Evolutionary conservation across 2,113 vertebrate species (phyloP), one percentile per base, ranked within the genome.

Genomic region (Petrocephalus microphthalmus): DNA sequence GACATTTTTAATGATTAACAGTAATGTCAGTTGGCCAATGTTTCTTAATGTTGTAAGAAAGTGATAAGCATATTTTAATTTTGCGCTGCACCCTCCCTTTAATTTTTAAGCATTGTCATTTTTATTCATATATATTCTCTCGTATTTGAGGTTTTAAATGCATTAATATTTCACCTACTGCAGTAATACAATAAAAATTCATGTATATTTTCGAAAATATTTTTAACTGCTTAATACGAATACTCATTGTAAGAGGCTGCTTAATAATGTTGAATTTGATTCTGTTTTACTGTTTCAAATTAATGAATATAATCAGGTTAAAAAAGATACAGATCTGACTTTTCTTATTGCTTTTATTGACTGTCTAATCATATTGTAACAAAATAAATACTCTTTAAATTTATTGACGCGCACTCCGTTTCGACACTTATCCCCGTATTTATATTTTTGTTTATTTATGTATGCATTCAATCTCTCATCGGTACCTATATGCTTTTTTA

Each of bases 1-100:
- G 37, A 10, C 1, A 45, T 83, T 82, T 87, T 88, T 42, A 56
- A 88, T 57, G 87, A 64, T 86, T 60, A 86, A 60, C 81, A 86
- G 56, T n/a, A 60, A 57, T 64, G 54, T 45, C 85, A 86, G 85
- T 60, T 86, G 29, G 52, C 25, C 25, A 60, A 56, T 56, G 52
- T 37, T 57, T 86, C 20, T 86, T 86, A 86, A 86, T 86, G 85
- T 56, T 60, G 37, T n/a, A 3, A 29, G 56, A 13, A 86, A 86
- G 33, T 42, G 33, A 86, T 57, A 86, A 60, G 29, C 56, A 86
- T 42, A 64, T 37, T 57, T 22, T 7, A 57, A 78, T 78, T 78
- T 78, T 1, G 2, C 71, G 1, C 42, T 42, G 15, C 33, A 78
- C 6, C 15, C 33, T 37, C 29, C 15, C 29, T 78, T 78, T 71